Evolutionary conservation across 2,113 vertebrate genomes (phyloP).

Genomic region (Diphyllodes magnificus): DNA sequence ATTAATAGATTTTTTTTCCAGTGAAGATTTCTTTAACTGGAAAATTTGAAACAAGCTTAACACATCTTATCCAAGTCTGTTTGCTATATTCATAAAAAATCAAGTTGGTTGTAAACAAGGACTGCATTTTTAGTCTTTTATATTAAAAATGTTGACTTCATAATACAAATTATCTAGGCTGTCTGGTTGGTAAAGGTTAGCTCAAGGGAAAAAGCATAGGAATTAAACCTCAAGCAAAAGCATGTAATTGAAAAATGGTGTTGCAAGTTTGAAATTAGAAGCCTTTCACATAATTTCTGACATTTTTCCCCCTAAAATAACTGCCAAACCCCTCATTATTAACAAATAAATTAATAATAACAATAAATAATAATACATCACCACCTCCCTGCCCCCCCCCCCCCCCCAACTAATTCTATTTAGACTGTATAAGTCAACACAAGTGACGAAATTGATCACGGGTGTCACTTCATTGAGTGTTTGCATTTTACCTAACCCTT

Average conservation of each 20-base stretch:
- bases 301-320: fast-evolving
- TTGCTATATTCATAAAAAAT: background rate
- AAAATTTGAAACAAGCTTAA: background rate
- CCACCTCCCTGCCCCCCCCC: no score
- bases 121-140: background rate
- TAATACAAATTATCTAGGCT: background rate
- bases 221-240: background rate
- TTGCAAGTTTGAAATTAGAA: background rate
- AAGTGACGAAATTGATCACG: background rate
- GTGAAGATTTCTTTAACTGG: background rate
- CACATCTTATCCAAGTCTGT: background rate
- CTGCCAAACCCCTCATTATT: background rate
- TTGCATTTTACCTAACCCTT: background rate
- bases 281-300: background rate
- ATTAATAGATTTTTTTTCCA: background rate
- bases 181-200: background rate
- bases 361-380: no score
- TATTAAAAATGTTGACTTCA: background rate
- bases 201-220: background rate
- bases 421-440: background rate
- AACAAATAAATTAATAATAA: background rate
- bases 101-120: background rate
- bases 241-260: background rate
- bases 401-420: background rate
- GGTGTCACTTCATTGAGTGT: background rate